These are phyloP conservation scores for Parascotia fuliginaria DNA, from an alignment of 2,888 invertebrate genomes.

Conservation along the genomic window DNA sequence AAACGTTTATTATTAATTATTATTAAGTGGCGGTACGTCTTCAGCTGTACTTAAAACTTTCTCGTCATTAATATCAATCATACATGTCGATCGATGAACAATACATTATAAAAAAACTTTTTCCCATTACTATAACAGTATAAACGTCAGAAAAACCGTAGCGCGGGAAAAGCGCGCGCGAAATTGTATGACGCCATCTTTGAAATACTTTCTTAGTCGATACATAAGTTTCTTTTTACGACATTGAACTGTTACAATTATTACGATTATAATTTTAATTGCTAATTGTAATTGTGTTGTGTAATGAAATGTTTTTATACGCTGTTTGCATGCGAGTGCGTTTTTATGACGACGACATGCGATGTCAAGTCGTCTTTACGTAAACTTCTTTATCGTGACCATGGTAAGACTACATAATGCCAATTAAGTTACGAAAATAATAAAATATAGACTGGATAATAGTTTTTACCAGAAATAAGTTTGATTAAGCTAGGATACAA, in stretches of 20 bases:
- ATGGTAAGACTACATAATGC: too few relatives aligned
- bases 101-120: conserved; percentile 29
- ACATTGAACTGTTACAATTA: conserved; percentile 30
- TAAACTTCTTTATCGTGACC: neutral
- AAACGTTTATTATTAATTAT: neutral
- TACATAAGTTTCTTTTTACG: conserved; percentile 31
- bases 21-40: too few relatives aligned
- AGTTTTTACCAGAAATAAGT: too few relatives aligned
- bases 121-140: conserved; percentile 40
- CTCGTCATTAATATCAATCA: conserved; percentile 14
- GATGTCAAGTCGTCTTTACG: conserved; percentile 1
- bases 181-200: conserved; percentile 42
- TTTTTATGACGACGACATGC: conserved; percentile 26
- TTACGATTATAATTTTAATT: conserved; percentile 20
- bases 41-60: conserved; percentile 29
- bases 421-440: too few relatives aligned
- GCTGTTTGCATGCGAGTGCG: conserved; percentile 8
- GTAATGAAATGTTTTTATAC: conserved; percentile 24
- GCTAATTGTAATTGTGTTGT: conserved; percentile 25
- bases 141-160: conserved; percentile 43
- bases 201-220: conserved; percentile 52
- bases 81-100: conserved; percentile 28
- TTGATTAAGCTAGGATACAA: too few relatives aligned
- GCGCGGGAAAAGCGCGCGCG: conserved; percentile 51
- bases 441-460: too few relatives aligned